Conservation (phyloP, 30 jellyfish, hydroid and myxozoan species). For the Pseudorhiza aurosa region DNA sequence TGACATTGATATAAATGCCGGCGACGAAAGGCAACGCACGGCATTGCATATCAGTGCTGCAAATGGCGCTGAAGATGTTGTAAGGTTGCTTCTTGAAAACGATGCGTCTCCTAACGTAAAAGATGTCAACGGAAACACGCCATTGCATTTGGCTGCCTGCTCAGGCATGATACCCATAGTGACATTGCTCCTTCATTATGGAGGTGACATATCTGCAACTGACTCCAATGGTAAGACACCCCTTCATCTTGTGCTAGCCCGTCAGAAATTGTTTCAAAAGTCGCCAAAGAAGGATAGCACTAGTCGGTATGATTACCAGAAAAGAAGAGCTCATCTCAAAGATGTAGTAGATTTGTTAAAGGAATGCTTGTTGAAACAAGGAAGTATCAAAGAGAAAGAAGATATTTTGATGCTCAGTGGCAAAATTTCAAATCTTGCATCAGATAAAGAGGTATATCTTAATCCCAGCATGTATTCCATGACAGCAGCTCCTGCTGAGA, state of each 20-base stretch:
- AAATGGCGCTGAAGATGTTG: constrained; percentile 73
- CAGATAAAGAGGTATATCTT: constrained; percentile 57
- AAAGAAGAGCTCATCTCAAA: constrained; percentile 49
- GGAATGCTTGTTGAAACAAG: constrained; percentile 40
- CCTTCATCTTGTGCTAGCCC: constrained; percentile 72
- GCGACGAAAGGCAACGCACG: constrained; percentile 76
- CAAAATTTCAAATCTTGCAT: constrained; percentile 1
- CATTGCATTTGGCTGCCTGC: constrained; percentile 88
- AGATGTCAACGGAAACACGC: constrained; percentile 86
- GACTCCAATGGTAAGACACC: constrained; percentile 83
- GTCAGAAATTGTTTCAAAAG: constrained; percentile 51
- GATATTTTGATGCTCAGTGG: constrained; percentile 17
- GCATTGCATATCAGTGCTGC: constrained; percentile 83
- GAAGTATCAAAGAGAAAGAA: constrained; percentile 30
- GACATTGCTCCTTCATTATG: constrained; percentile 70
- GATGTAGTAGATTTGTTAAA: constrained; percentile 59
- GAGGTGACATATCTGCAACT: constrained; percentile 71
- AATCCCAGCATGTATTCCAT: too few relatives aligned
- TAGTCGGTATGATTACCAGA: background rate
- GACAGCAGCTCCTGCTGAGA: too few relatives aligned
- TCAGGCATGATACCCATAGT: constrained; percentile 65
- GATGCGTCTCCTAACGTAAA: constrained; percentile 79
- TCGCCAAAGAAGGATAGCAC: background rate
- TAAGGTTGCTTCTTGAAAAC: constrained; percentile 63
- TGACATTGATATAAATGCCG: constrained; percentile 41